Evolutionary conservation across 2,888 invertebrate species (phyloP).

Genomic region (Tiphia femorata): DNA sequence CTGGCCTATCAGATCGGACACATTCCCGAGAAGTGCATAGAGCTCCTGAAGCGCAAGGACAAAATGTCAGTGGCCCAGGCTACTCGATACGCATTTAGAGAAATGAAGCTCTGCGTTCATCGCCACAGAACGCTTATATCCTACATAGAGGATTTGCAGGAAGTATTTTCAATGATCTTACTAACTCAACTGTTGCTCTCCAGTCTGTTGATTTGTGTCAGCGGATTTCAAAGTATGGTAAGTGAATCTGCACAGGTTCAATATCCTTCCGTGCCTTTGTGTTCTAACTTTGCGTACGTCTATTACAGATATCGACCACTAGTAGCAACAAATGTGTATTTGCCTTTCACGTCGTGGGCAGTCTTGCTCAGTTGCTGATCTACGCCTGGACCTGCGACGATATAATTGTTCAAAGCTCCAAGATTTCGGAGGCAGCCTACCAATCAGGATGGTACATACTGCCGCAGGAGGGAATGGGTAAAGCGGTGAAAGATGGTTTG

Average conservation of each 20-base stretch:
- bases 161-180: slow-evolving; percentile 31
- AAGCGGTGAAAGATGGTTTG: slow-evolving; percentile 19
- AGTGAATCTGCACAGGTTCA: too few relatives aligned
- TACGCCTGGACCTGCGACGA: slow-evolving; percentile 13
- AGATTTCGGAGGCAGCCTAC: slow-evolving; percentile 26
- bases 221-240: slow-evolving; percentile 37
- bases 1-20: slow-evolving; percentile 39
- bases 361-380: slow-evolving; percentile 16
- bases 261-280: too few relatives aligned
- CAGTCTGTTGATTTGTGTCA: slow-evolving; percentile 31
- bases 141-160: slow-evolving; percentile 35
- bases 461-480: neutral
- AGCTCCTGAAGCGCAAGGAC: neutral
- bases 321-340: too few relatives aligned
- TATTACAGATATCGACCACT: too few relatives aligned
- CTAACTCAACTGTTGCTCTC: slow-evolving; percentile 37
- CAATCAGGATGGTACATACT: slow-evolving; percentile 19
- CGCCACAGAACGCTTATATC: slow-evolving; percentile 39
- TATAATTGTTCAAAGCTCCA: neutral
- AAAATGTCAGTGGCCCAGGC: neutral
- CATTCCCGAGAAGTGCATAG: slow-evolving; percentile 10
- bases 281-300: too few relatives aligned
- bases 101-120: slow-evolving; percentile 26
- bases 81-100: neutral
- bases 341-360: slow-evolving; percentile 4